Conservation (phyloP, 1,140 invertebrate genomes). For the Aradophagus sp. region DNA sequence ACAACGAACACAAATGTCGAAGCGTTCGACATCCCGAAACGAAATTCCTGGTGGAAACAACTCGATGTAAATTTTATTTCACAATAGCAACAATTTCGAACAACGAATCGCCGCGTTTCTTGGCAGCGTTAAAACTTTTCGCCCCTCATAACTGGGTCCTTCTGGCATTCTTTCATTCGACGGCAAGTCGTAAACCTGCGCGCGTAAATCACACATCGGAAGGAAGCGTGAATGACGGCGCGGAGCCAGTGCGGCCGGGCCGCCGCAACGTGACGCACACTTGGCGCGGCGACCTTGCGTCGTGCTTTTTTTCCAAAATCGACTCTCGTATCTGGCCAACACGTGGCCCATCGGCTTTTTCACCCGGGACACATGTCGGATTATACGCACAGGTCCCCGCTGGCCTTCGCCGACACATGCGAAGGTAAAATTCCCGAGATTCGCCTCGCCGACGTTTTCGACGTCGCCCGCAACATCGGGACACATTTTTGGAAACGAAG, state of each 20-base stretch:
- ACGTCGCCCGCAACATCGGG: no score
- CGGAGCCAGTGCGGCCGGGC: slow-evolving; percentile 17
- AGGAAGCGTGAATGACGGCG: slow-evolving; percentile 28
- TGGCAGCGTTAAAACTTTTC: no score
- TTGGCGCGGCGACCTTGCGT: slow-evolving; percentile 40
- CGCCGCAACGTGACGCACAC: slow-evolving; percentile 44
- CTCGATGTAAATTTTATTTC: no score
- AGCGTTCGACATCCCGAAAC: no score
- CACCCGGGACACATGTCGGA: slow-evolving; percentile 17
- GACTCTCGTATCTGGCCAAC: slow-evolving; percentile 30
- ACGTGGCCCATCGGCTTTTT: slow-evolving; percentile 18
- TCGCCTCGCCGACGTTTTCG: neutral
- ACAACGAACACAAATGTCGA: no score
- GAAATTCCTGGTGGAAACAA: no score
- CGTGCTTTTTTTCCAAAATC: slow-evolving; percentile 31
- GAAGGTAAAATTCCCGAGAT: slow-evolving; percentile 25
- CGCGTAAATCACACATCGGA: slow-evolving; percentile 65
- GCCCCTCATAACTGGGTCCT: slow-evolving; percentile 2
- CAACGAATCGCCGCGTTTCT: no score
- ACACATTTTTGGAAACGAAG: no score
- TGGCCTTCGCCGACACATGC: slow-evolving; percentile 1
- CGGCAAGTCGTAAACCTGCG: slow-evolving; percentile 57
- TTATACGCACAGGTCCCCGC: slow-evolving; percentile 12
- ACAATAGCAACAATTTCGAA: no score
- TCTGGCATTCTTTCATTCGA: slow-evolving; percentile 7